A percentile compares a stretch with the other conserved stretches of the same genome.
Evolutionary conservation across 2,113 vertebrate genomes (phyloP).

Genomic region (Alligator sinensis): DNA sequence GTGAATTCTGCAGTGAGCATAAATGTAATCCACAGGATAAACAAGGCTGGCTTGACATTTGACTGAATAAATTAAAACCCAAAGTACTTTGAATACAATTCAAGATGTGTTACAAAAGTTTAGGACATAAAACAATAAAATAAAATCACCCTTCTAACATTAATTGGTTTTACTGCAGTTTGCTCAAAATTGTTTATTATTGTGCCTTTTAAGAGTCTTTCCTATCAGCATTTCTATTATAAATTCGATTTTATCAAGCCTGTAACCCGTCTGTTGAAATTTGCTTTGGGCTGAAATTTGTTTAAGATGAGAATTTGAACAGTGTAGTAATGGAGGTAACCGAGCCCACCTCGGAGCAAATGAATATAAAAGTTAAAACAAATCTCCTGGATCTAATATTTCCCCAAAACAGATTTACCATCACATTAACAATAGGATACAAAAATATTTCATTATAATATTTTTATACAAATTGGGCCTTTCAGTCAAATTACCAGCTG

Average conservation of each 20-base stretch:
- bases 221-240: not conserved
- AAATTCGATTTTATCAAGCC: conserved; percentile 1
- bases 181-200: conserved; percentile 13
- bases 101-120: conserved; percentile 73
- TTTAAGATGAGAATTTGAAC: conserved; percentile 33
- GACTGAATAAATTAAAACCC: conserved; percentile 78
- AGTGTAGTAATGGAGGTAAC: conserved; percentile 34
- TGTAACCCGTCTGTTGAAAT: conserved; percentile 31
- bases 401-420: conserved; percentile 49
- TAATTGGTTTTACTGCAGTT: conserved; percentile 1
- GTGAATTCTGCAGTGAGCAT: conserved; percentile 75
- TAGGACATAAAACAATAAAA: conserved; percentile 70
- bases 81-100: conserved; percentile 75
- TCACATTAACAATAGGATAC: conserved; percentile 49
- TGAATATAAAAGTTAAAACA: conserved; percentile 12
- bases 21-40: conserved; percentile 74
- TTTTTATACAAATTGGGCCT: not conserved
- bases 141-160: conserved; percentile 46
- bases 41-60: conserved; percentile 76
- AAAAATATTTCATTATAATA: conserved; percentile 17
- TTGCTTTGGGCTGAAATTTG: conserved; percentile 44
- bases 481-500: not conserved
- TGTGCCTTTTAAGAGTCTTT: not conserved
- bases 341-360: conserved; percentile 26
- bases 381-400: conserved; percentile 17